These are phyloP conservation scores for Nudaria mundana DNA, from an alignment of 2,888 invertebrate species.

Conservation along the genomic window DNA sequence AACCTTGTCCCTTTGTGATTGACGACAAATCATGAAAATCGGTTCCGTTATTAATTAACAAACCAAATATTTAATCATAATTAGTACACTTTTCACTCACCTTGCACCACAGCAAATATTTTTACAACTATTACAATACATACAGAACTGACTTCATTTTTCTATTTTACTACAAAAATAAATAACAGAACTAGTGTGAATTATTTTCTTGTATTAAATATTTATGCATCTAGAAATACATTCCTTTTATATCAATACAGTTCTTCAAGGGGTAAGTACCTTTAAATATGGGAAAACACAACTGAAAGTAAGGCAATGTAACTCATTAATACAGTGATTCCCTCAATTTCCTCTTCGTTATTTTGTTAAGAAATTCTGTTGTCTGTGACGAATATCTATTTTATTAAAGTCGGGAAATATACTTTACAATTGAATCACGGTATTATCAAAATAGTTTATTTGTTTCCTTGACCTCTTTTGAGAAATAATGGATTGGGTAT, in stretches of 20 bases:
- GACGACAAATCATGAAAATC: not conserved
- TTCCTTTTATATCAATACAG: constrained; percentile 2
- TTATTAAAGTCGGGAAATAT: too few species aligned
- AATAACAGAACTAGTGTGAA: not conserved
- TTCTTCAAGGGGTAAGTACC: constrained; percentile 17
- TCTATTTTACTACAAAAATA: not conserved
- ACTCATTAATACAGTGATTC: constrained; percentile 11
- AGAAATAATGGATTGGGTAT: too few species aligned
- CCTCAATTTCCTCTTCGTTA: constrained; percentile 10
- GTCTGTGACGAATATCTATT: too few species aligned
- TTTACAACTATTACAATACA: constrained; percentile 13
- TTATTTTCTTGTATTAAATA: not conserved
- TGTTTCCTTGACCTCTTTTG: too few species aligned
- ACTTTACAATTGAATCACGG: too few species aligned
- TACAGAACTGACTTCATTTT: constrained; percentile 20
- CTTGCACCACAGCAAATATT: constrained; percentile 15
- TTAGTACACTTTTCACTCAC: constrained; percentile 13
- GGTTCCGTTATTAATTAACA: not conserved
- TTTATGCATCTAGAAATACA: not conserved
- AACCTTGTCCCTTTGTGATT: too few species aligned
- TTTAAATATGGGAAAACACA: constrained; percentile 18
- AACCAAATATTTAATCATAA: not conserved
- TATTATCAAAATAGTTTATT: too few species aligned
- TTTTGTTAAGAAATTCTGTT: constrained; percentile 15
- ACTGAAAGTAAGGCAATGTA: not conserved